Base-by-base conservation (phyloP, 2,888 invertebrate genomes). In the Drosophila anomalipes region DNA sequence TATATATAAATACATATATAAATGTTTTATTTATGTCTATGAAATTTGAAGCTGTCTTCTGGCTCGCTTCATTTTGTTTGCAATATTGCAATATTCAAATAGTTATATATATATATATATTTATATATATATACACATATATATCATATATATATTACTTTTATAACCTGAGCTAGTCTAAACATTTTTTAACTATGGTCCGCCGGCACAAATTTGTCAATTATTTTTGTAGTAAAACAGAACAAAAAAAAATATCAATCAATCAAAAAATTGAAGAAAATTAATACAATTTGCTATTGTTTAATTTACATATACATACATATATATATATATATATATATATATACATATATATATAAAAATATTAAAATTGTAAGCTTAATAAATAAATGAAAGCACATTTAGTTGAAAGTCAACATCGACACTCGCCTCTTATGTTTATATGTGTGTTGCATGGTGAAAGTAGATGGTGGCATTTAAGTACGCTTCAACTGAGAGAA, bases 131-230 rank as follows among this genome's bases (percentile, higher is more conserved):
- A 58, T 28, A 22, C 16, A 33, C 41, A 54, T 49, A 49, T 19
- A 58, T 58, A 56, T 39, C 68, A 62, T 69, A 62, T 73, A 62
- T 73, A 74, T 70, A 74, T 77, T 79, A 73, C 79, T 70, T 76
- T 73, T 81, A 80, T 86, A 90, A 90, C 90, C 90, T 90, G 90
- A 90, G 90, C 90, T 91, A 90, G 90, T 91, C 91, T 90, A 91
- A 90, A 88, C 71, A 90, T 83, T 88, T 70, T 79, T 90, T 87
- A 86, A 78, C 86, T 87, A 87, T 87, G 86, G 86, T 87, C 90
- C 89, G 69, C 60, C 59, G 81, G 89, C 85, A 81, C 37, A 19
- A 22, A 49, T 54, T 62, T 70, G 84, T 85, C 89, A 70, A 58
- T 53, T 14, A 22, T 33, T 5, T 71, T 69, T 68, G 28, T 62